Percentiles rank a stretch among this genome's conserved stretches.
Conservation (phyloP, 2,888 invertebrate genomes). For the Caenorhabditis doughertyi region DNA sequence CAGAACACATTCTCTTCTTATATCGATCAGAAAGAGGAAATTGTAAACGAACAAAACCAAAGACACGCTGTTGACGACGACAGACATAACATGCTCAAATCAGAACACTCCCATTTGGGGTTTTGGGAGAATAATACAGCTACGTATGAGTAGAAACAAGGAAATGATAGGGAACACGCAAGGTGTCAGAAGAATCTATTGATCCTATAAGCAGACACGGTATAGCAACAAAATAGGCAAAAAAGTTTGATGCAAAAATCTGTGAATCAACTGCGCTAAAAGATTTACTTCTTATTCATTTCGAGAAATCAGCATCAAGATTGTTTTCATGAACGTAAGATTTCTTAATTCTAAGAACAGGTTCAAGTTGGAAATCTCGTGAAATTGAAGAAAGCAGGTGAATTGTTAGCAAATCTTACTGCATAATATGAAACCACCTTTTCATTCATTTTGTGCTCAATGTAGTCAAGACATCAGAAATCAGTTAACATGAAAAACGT, state of each 20-base stretch:
- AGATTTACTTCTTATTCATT: too few species aligned
- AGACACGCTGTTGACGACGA: too few species aligned
- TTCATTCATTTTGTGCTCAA: neutral
- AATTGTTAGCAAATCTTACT: neutral
- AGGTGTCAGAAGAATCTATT: too few species aligned
- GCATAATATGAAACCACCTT: neutral
- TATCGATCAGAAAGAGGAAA: neutral
- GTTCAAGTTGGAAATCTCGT: neutral
- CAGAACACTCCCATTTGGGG: too few species aligned
- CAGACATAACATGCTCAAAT: too few species aligned
- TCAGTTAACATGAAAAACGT: neutral
- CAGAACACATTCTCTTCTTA: neutral
- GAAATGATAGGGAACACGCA: too few species aligned
- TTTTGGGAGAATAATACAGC: too few species aligned
- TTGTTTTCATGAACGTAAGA: neutral
- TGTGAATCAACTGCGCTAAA: too few species aligned
- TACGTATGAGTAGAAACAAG: too few species aligned
- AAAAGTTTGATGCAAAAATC: too few species aligned
- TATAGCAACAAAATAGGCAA: too few species aligned
- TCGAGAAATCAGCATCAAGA: neutral
- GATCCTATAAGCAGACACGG: too few species aligned
- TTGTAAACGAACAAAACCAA: neutral
- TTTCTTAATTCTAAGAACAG: neutral
- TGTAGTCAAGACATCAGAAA: neutral
- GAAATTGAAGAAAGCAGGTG: neutral